Evolutionary conservation across 2,113 vertebrate species (phyloP).

Genomic region (Cynocephalus volans): DNA sequence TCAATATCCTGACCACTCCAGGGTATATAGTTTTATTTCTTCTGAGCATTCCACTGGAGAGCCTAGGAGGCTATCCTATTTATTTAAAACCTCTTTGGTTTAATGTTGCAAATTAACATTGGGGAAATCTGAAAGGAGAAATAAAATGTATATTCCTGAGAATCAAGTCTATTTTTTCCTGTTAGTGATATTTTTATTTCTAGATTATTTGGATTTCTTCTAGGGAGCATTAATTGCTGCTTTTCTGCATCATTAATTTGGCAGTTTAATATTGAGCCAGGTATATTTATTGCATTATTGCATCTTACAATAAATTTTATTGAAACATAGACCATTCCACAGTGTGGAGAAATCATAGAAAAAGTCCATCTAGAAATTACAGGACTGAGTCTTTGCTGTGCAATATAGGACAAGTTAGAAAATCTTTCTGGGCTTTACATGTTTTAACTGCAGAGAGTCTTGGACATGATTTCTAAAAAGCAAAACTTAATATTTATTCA

Average conservation of each 20-base stretch:
- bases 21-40: not conserved
- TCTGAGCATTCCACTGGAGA: not conserved
- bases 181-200: not conserved
- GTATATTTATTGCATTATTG: not conserved
- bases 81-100: not conserved
- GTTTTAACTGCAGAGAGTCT: not conserved
- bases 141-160: not conserved
- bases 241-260: not conserved
- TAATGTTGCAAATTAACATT: conserved; percentile 32
- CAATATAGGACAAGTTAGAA: not conserved
- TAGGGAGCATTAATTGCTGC: not conserved
- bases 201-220: not conserved
- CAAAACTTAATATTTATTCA: not conserved
- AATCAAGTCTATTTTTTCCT: not conserved
- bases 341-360: not conserved
- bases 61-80: not conserved
- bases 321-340: not conserved
- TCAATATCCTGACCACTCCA: not conserved
- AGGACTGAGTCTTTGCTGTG: not conserved
- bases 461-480: not conserved
- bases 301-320: not conserved
- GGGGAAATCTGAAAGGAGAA: not conserved
- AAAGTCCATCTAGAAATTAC: not conserved
- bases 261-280: not conserved
- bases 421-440: not conserved